Percentiles rank a stretch among this genome's conserved stretches.
Evolutionary conservation across 2,888 invertebrate genomes (phyloP).

Genomic region (Drosophila subsilvestris): DNA sequence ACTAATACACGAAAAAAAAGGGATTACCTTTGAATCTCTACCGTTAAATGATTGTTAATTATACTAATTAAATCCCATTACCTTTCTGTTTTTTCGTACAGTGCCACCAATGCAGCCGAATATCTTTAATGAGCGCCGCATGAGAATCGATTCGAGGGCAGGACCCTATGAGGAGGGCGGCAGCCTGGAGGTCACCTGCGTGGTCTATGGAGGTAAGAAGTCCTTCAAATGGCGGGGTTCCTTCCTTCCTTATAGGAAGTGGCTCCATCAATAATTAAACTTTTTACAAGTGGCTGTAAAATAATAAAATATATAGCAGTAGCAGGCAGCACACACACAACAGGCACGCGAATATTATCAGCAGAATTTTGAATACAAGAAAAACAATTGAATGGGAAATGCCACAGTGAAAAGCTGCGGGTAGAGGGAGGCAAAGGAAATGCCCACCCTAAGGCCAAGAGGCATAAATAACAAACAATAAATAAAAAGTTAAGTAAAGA

Average conservation of each 20-base stretch:
- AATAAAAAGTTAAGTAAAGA: slow-evolving; percentile 52
- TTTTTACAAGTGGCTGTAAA: slow-evolving; percentile 59
- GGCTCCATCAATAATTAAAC: slow-evolving; percentile 57
- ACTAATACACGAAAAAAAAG: neutral
- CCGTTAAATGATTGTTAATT: neutral
- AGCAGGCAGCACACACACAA: slow-evolving; percentile 49
- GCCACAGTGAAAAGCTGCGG: no score
- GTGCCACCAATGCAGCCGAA: slow-evolving; percentile 89
- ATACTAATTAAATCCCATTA: neutral
- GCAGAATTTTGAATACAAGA: slow-evolving; percentile 49
- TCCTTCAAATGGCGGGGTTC: neutral
- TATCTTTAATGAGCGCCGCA: slow-evolving; percentile 88
- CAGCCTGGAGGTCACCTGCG: slow-evolving; percentile 88
- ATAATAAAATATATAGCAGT: slow-evolving; percentile 54
- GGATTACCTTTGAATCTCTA: neutral
- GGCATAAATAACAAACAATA: slow-evolving; percentile 59
- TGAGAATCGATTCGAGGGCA: slow-evolving; percentile 86
- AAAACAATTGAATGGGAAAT: neutral
- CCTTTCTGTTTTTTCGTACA: slow-evolving; percentile 73
- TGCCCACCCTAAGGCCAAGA: slow-evolving; percentile 31
- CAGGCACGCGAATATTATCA: slow-evolving; percentile 54
- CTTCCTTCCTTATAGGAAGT: slow-evolving; percentile 19
- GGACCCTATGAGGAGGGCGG: slow-evolving; percentile 90
- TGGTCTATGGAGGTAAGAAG: slow-evolving; percentile 89
- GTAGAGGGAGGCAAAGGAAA: neutral